These are phyloP conservation scores for Cephus cinctus DNA, from an alignment of 1,140 invertebrate species.

Conservation along the genomic window DNA sequence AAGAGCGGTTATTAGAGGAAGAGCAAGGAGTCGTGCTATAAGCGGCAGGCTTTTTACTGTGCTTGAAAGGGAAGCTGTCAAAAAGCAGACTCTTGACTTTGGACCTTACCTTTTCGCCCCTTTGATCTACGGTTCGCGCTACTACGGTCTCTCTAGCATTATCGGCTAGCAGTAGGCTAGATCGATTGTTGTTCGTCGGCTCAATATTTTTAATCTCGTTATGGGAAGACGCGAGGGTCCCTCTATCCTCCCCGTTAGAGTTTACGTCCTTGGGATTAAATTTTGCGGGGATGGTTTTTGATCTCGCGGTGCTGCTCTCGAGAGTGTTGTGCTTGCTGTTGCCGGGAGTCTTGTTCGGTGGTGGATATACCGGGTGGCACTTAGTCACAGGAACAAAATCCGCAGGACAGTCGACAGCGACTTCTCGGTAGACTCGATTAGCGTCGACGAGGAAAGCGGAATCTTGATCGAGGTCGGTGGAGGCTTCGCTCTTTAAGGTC, in stretches of 20 bases:
- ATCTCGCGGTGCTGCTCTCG: constrained; percentile 10
- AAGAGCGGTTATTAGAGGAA: no score
- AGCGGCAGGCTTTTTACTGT: constrained; percentile 1
- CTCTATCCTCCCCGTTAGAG: constrained; percentile 19
- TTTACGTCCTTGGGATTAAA: constrained; percentile 9
- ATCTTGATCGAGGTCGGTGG: constrained; percentile 46
- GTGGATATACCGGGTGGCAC: constrained; percentile 74
- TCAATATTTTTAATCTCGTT: not conserved
- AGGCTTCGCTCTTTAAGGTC: constrained; percentile 53
- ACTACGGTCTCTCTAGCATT: constrained; percentile 22
- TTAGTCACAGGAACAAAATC: constrained; percentile 74
- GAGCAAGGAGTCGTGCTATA: no score
- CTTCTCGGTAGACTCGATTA: constrained; percentile 60
- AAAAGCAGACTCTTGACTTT: constrained; percentile 43
- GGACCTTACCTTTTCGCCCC: constrained; percentile 51
- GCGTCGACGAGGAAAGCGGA: constrained; percentile 45
- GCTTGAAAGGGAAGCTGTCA: constrained; percentile 36
- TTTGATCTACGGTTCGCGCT: constrained; percentile 31
- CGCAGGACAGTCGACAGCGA: constrained; percentile 74
- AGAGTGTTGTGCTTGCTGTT: constrained; percentile 35
- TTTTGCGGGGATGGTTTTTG: not conserved
- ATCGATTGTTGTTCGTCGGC: constrained; percentile 8
- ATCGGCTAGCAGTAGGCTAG: constrained; percentile 1
- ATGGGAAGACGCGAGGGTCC: not conserved
- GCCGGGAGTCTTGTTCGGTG: constrained; percentile 47